phyloP scores from a whole-genome alignment of 2,888 invertebrate genomes.

The Mimas tiliae region DNA sequence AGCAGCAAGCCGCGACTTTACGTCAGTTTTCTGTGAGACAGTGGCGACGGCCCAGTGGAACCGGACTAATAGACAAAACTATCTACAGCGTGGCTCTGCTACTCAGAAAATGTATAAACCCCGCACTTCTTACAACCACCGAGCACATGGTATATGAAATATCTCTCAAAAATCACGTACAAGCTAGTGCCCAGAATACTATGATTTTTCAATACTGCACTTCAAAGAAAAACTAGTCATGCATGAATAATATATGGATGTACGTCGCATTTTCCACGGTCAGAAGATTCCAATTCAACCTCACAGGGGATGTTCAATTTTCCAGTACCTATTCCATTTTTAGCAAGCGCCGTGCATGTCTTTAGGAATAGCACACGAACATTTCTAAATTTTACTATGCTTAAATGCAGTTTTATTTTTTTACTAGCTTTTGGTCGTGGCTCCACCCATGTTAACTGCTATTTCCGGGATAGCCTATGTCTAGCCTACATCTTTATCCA shows the following conservation, averaged over 20 bases:
- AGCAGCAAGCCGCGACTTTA: too few relatives aligned
- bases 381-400: constrained; percentile 19
- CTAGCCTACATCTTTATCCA: too few relatives aligned
- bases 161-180: constrained; percentile 43
- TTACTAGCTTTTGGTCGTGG: not conserved
- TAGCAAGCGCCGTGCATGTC: constrained; percentile 16
- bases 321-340: constrained; percentile 28
- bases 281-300: constrained; percentile 29
- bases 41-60: too few relatives aligned
- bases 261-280: constrained; percentile 30
- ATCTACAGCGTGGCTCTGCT: too few relatives aligned
- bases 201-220: constrained; percentile 46
- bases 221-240: constrained; percentile 43
- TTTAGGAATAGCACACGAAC: constrained; percentile 10
- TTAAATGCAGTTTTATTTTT: constrained; percentile 17
- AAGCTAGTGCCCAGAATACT: constrained; percentile 44
- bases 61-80: too few relatives aligned
- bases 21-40: too few relatives aligned
- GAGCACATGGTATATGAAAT: too few relatives aligned
- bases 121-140: too few relatives aligned
- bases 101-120: too few relatives aligned
- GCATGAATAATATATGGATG: constrained; percentile 42
- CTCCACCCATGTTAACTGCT: too few relatives aligned
- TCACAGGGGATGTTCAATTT: constrained; percentile 28
- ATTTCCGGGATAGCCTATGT: too few relatives aligned